Conservation (phyloP, 2,113 vertebrate species). For the Mustelus asterias region DNA sequence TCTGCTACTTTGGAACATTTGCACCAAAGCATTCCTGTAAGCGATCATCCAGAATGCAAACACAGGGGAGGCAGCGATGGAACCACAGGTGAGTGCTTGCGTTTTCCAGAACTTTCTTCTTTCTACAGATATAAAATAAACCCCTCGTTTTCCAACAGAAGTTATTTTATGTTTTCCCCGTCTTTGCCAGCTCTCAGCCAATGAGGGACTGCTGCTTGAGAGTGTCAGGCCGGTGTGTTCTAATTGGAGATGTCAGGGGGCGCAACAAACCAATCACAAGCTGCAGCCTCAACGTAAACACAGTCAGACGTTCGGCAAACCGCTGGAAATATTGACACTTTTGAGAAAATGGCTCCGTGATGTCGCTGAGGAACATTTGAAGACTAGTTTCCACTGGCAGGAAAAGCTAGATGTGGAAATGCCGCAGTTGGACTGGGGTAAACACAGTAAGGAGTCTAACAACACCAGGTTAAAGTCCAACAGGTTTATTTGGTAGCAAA, state of each 20-base stretch:
- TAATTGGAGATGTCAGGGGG: neutral
- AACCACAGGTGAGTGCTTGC: neutral
- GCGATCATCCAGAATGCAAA: no score
- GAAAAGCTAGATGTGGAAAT: no score
- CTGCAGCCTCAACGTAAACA: neutral
- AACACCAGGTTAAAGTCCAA: no score
- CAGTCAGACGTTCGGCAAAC: constrained; percentile 15
- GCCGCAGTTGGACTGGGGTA: no score
- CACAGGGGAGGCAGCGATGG: neutral
- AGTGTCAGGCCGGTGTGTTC: neutral
- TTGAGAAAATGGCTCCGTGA: neutral
- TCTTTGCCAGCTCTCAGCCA: neutral
- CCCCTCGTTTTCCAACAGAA: neutral
- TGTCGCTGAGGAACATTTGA: neutral
- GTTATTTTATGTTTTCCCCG: neutral
- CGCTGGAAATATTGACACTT: neutral
- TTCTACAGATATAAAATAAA: neutral
- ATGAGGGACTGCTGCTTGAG: neutral
- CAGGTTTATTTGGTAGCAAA: no score
- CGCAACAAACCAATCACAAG: constrained; percentile 1
- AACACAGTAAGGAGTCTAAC: no score
- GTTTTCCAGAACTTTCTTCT: neutral
- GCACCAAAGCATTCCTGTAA: neutral
- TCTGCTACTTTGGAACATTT: neutral
- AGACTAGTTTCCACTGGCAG: no score